A percentile compares a stretch with the other conserved stretches of the same genome.
phyloP scores from a whole-genome alignment of 1,140 invertebrate species.

The Drosophila teissieri region DNA sequence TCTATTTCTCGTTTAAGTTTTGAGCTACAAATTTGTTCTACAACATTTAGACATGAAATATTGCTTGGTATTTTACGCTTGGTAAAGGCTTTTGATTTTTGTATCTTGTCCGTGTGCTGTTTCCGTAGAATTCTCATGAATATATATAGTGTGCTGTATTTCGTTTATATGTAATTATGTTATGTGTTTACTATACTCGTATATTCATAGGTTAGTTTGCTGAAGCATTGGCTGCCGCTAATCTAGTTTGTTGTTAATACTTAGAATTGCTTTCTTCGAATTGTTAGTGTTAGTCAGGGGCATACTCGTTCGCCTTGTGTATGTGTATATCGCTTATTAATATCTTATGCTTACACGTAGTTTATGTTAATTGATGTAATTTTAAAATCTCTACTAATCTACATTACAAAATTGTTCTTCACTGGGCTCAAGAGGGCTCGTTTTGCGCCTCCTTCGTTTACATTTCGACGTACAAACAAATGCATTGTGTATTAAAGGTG shows the following conservation, averaged over 20 bases:
- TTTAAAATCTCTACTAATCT: conserved; percentile 62
- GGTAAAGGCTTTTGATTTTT: conserved; percentile 74
- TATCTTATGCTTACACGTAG: conserved; percentile 54
- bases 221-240: conserved; percentile 67
- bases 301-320: conserved; percentile 18
- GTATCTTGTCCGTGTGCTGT: conserved; percentile 58
- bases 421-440: conserved; percentile 38
- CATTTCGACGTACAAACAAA: conserved; percentile 53
- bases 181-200: conserved; percentile 44
- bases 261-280: conserved; percentile 78
- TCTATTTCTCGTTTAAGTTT: conserved; percentile 47
- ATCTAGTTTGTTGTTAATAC: conserved; percentile 77
- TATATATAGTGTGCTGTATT: conserved; percentile 23
- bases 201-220: conserved; percentile 63
- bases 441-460: conserved; percentile 23
- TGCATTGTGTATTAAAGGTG: conserved; percentile 39
- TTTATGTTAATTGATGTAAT: conserved; percentile 53
- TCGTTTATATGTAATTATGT: conserved; percentile 30
- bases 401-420: conserved; percentile 63
- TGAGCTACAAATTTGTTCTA: conserved; percentile 68
- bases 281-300: conserved; percentile 45
- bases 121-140: conserved; percentile 37
- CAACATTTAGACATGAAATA: conserved; percentile 79
- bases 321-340: conserved; percentile 24
- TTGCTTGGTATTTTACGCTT: conserved; percentile 74